Evolutionary conservation across 1,140 invertebrate genomes (phyloP).

Genomic region (Phocides pigmalion): DNA sequence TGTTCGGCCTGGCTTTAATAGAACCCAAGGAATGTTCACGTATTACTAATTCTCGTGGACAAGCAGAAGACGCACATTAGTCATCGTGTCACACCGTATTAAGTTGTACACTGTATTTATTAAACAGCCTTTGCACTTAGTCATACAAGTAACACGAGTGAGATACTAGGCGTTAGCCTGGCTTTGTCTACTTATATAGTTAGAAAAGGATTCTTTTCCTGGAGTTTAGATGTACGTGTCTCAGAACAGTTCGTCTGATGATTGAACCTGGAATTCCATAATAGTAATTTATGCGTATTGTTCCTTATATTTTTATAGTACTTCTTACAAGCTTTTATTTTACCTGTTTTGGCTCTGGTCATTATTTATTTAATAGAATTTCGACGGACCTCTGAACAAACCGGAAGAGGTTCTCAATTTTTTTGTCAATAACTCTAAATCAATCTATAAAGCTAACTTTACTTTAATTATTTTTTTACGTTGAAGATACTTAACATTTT

Average conservation of each 20-base stretch:
- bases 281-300: too few relatives aligned
- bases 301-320: too few relatives aligned
- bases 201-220: neutral
- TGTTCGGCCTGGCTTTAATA: constrained; percentile 24
- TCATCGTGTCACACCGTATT: constrained; percentile 18
- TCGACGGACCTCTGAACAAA: too few relatives aligned
- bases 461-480: too few relatives aligned
- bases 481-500: too few relatives aligned
- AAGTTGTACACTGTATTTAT: constrained; percentile 32
- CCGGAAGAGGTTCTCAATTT: too few relatives aligned
- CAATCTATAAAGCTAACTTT: too few relatives aligned
- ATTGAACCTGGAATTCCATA: too few relatives aligned
- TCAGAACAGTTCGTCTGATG: neutral
- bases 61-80: constrained; percentile 21
- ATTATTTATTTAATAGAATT: too few relatives aligned
- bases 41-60: constrained; percentile 29
- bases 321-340: too few relatives aligned
- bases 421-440: too few relatives aligned
- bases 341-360: too few relatives aligned
- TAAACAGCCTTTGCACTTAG: constrained; percentile 27
- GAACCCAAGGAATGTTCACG: constrained; percentile 26
- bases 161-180: neutral
- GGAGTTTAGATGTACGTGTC: neutral
- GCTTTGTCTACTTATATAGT: neutral
- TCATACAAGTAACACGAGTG: constrained; percentile 14